Evolutionary conservation across 2,113 vertebrate genomes (phyloP).

Genomic region (Scomber scombrus): DNA sequence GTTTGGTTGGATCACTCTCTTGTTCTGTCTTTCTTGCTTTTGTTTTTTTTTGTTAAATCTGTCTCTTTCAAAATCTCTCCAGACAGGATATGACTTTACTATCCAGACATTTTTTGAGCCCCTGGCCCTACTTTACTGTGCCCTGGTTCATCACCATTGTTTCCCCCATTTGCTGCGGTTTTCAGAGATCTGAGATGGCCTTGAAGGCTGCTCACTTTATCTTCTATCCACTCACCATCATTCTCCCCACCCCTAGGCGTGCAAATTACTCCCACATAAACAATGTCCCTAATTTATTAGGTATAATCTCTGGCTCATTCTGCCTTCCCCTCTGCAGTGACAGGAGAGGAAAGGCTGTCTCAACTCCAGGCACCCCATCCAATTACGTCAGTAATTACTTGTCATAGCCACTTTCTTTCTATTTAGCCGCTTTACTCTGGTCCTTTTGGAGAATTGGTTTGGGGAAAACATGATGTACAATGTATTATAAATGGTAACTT

Average conservation of each 20-base stretch:
- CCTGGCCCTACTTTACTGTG: slow-evolving; percentile 13
- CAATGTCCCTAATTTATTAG: slow-evolving; percentile 82
- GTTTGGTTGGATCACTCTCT: not conserved
- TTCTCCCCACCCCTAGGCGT: not conserved
- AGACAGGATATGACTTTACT: slow-evolving; percentile 11
- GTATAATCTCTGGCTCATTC: slow-evolving; percentile 76
- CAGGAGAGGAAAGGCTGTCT: slow-evolving; percentile 74
- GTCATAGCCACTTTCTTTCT: slow-evolving; percentile 84
- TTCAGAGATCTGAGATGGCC: slow-evolving; percentile 44
- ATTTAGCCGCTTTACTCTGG: slow-evolving; percentile 76
- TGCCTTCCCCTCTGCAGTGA: slow-evolving; percentile 66
- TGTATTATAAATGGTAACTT: slow-evolving; percentile 77
- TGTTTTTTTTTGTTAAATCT: no score
- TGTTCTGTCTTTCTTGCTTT: not conserved
- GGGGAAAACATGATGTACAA: slow-evolving; percentile 73
- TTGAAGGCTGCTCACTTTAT: slow-evolving; percentile 24
- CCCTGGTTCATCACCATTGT: slow-evolving; percentile 25
- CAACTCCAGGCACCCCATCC: slow-evolving; percentile 69
- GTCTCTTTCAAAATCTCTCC: no score
- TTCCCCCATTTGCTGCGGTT: slow-evolving; percentile 18
- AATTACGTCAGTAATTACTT: slow-evolving; percentile 84
- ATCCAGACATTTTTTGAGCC: slow-evolving; percentile 19
- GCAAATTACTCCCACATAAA: slow-evolving; percentile 80
- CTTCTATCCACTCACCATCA: slow-evolving; percentile 44
- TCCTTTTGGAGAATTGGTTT: slow-evolving; percentile 76